Evolutionary conservation across 2,888 invertebrate species (phyloP).

Genomic region (Physocephala rufipes): DNA sequence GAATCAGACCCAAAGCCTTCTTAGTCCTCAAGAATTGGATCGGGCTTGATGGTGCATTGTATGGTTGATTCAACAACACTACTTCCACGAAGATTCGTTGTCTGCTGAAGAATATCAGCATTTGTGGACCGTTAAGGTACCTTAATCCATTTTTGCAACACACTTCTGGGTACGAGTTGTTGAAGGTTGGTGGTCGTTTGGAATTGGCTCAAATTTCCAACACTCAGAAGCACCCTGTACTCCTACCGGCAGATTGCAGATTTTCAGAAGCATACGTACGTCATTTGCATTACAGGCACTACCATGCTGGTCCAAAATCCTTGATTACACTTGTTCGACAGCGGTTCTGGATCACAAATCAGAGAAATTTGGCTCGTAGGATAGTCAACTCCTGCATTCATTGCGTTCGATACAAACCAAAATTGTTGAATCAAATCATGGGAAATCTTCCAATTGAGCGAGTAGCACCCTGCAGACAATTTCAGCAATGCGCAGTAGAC

Average conservation of each 20-base stretch:
- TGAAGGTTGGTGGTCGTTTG: slow-evolving; percentile 8
- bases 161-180: background rate
- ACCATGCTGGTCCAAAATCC: background rate
- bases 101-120: background rate
- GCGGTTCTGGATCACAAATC: background rate
- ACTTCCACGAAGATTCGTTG: background rate
- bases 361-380: slow-evolving; percentile 31
- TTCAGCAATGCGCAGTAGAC: too few relatives aligned
- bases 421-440: slow-evolving; percentile 33
- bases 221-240: too few relatives aligned
- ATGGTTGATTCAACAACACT: background rate
- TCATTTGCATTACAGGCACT: background rate
- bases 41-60: background rate
- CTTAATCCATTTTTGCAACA: background rate
- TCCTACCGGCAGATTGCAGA: slow-evolving; percentile 1
- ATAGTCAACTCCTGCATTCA: slow-evolving; percentile 31
- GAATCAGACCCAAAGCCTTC: too few relatives aligned
- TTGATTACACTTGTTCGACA: background rate
- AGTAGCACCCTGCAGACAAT: too few relatives aligned
- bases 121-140: background rate
- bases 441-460: too few relatives aligned
- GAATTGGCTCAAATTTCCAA: background rate
- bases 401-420: slow-evolving; percentile 36
- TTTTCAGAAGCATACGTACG: background rate
- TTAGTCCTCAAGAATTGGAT: background rate